A percentile compares a stretch with the other conserved stretches of the same genome.
These are phyloP conservation scores for Plebejus anna DNA, from an alignment of 2,888 invertebrate species.

Conservation along the genomic window DNA sequence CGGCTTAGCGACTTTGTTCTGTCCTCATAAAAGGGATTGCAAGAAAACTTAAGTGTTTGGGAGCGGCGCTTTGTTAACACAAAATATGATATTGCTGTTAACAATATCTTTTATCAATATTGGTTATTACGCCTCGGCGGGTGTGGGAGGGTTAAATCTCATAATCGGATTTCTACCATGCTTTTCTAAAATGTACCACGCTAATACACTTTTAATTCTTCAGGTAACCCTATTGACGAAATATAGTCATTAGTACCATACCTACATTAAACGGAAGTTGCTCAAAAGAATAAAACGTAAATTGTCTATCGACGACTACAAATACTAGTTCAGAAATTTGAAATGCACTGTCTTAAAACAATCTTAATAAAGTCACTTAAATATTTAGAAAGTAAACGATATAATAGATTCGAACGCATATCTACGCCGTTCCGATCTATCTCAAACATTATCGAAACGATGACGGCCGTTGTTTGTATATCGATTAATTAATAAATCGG, in stretches of 20 bases:
- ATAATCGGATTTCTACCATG: constrained; percentile 18
- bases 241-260: not conserved
- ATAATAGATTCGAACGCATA: constrained; percentile 38
- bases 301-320: not conserved
- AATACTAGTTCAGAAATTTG: not conserved
- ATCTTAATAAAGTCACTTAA: constrained; percentile 32
- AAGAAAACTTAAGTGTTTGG: constrained; percentile 33
- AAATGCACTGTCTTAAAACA: constrained; percentile 21
- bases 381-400: constrained; percentile 36
- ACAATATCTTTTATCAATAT: constrained; percentile 22
- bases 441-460: constrained; percentile 63
- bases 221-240: not conserved
- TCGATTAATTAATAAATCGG: constrained; percentile 80
- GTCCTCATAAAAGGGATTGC: constrained; percentile 28
- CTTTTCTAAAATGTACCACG: not conserved
- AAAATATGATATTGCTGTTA: constrained; percentile 29
- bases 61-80: constrained; percentile 34
- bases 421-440: constrained; percentile 51
- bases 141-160: constrained; percentile 22
- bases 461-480: constrained; percentile 77
- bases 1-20: constrained; percentile 30
- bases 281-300: not conserved
- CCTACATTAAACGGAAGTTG: not conserved
- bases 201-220: not conserved
- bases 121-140: not conserved